phyloP scores from a whole-genome alignment of 2,113 vertebrate species.

The Agelaius tricolor region DNA sequence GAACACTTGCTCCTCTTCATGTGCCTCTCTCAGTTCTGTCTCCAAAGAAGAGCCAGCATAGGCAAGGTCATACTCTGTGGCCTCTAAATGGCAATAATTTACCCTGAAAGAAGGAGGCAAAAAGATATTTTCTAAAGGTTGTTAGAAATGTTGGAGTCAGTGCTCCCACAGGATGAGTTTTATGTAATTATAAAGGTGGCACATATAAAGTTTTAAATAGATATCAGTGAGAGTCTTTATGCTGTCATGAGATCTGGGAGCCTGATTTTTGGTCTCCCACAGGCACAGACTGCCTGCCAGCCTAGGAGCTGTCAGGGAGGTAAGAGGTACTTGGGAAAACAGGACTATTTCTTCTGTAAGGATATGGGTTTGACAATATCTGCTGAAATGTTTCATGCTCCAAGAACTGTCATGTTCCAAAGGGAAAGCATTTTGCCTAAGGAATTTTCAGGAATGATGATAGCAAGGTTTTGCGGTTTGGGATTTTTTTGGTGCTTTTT shows the following conservation, averaged over 20 bases:
- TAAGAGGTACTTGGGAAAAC: background rate
- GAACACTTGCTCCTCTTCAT: background rate
- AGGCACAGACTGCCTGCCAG: background rate
- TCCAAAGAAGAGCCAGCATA: background rate
- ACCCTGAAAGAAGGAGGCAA: background rate
- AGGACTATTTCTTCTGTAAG: background rate
- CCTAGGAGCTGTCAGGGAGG: background rate
- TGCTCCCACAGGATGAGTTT: background rate
- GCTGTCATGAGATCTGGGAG: background rate
- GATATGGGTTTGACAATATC: background rate
- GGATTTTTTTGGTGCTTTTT: too few species aligned
- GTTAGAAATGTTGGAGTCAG: background rate
- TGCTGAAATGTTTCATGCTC: background rate
- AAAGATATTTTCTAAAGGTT: background rate
- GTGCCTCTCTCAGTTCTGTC: background rate
- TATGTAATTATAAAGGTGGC: background rate
- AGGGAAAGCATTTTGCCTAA: background rate
- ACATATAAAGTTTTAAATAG: background rate
- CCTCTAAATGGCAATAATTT: background rate
- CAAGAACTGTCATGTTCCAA: background rate
- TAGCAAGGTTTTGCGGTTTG: rapidly evolving
- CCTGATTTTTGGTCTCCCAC: background rate
- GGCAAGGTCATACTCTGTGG: rapidly evolving
- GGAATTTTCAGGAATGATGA: background rate
- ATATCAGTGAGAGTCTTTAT: background rate